Base-by-base conservation (phyloP, 2,888 invertebrate species). In the Aphodius granarius region DNA sequence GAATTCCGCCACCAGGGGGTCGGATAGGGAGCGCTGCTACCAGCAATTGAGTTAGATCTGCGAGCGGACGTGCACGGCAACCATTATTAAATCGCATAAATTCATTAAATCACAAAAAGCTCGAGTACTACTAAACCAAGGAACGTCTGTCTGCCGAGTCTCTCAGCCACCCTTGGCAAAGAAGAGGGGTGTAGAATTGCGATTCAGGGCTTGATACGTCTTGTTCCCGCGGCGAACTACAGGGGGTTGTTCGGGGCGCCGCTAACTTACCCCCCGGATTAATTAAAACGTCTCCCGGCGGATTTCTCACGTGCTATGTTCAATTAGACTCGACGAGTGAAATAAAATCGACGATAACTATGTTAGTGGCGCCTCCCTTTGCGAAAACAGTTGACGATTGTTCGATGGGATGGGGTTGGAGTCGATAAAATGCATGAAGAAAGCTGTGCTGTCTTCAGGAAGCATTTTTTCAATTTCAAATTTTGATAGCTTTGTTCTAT, bases 21-120 rank as follows among this genome's bases (percentile, higher is more conserved):
- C n/a, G n/a, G n/a, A n/a, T n/a, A n/a, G n/a, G n/a, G n/a, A n/a
- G n/a, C n/a, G n/a, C n/a, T 13, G 43, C 43, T 43, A 13, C 13
- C 13, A 43, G 43, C 43, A 68, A 68, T 68, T 21, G 68, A 68
- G 68, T 68, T 68, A 68, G 68, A 68, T 68, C 68, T 21, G 16
- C 22, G 21, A 22, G 68, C n/a, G 20, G 22, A 20, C 68, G 68
- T 20, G 68, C 20, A 15, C 16, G 3, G 21, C 3, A 19, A 22
- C 22, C 68, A n/a, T 68, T 68, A 68, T 68, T 68, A 68, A 68
- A 68, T 68, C 68, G 68, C 68, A 68, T 68, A 68, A 68, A 68
- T 68, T 68, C 68, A 68, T 68, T 68, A 68, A 68, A 19, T 13
- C 68, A n/a, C 68, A 68, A 68, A 68, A 68, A 68, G 43, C 43